Evolutionary conservation across 2,888 invertebrate species (phyloP).

Genomic region (Sphaerophoria taeniata): DNA sequence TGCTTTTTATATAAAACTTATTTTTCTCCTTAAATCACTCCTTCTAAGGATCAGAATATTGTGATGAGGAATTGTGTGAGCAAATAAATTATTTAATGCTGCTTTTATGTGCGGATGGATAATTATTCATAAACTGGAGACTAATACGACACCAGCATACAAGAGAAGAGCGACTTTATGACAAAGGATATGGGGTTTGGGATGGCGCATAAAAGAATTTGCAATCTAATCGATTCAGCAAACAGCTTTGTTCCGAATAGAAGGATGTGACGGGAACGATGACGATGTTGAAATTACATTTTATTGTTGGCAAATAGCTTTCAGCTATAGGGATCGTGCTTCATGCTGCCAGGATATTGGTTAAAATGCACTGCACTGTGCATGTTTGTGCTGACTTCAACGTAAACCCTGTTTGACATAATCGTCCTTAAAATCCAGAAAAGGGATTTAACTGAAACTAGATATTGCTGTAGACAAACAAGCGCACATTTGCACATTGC

Average conservation of each 20-base stretch:
- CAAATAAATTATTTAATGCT: conserved; percentile 39
- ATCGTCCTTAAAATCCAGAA: conserved; percentile 9
- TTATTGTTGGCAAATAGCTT: conserved; percentile 39
- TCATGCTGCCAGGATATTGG: conserved; percentile 31
- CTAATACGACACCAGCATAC: conserved; percentile 1
- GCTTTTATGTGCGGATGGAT: conserved; percentile 15
- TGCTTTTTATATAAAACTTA: conserved; percentile 5
- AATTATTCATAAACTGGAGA: conserved; percentile 32
- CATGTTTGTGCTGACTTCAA: conserved; percentile 36
- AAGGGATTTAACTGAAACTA: conserved; percentile 21
- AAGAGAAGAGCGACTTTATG: not conserved
- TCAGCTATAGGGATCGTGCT: conserved; percentile 6
- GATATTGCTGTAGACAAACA: too few relatives aligned
- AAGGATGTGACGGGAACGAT: not conserved
- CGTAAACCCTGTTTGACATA: conserved; percentile 5
- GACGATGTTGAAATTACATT: conserved; percentile 39
- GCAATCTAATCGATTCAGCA: conserved; percentile 45
- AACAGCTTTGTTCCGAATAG: conserved; percentile 28
- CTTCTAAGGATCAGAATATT: not conserved
- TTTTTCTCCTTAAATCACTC: not conserved
- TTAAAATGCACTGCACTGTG: conserved; percentile 6
- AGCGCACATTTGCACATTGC: too few relatives aligned
- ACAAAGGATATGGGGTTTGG: not conserved
- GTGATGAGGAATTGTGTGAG: conserved; percentile 11
- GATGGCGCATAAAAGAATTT: conserved; percentile 3